Evolutionary conservation across 2,797 vertebrate species (phyloP), one percentile per base, ranked within the genome.

Genomic region (Periparus ater): DNA sequence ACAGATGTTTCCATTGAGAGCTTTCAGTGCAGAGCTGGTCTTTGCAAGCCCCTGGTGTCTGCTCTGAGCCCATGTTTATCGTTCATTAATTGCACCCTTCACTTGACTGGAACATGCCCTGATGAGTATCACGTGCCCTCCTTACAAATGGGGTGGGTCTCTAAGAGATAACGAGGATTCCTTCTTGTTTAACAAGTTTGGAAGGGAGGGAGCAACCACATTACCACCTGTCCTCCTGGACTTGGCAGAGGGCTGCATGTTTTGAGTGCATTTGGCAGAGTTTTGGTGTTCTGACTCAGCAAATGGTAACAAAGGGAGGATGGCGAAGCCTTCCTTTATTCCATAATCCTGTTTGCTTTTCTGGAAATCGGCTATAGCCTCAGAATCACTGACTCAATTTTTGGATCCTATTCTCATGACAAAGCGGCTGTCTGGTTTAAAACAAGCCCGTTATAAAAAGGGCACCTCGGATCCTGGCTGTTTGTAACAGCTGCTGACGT

Each of bases 371-470:
- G 98, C 98, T 98, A 98, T 98, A 98, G 98, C 96, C 95, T 98
- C 98, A 97, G 98, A 99, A 99, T 98, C 98, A 99, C 99, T 99
- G 99, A 99, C 98, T 99, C 98, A 98, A 99, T 98, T 98, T 99
- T 99, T 99, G 98, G 98, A 99, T 99, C 97, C 98, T 91, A 98
- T 98, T 99, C 98, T 99, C 99, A 99, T 99, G 99, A 99, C 98
- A 98, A 99, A 99, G 99, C 98, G 96, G 98, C 98, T 98, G 98
- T 98, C 98, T 97, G 96, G 84, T 97, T 97, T 98, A 96, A 98
- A 98, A 91, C 94, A 96, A 96, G 95, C 94, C 90, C 82, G 22
- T 97, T 98, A 97, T 98, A 98, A 99, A 99, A 98, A 98, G 98
- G 97, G 96, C 71, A 91, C 89, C 80, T 92, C 72, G 4, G 94